Conservation (phyloP, 37 sponge, comb jelly and placozoan species). For the Corticium candelabrum region DNA sequence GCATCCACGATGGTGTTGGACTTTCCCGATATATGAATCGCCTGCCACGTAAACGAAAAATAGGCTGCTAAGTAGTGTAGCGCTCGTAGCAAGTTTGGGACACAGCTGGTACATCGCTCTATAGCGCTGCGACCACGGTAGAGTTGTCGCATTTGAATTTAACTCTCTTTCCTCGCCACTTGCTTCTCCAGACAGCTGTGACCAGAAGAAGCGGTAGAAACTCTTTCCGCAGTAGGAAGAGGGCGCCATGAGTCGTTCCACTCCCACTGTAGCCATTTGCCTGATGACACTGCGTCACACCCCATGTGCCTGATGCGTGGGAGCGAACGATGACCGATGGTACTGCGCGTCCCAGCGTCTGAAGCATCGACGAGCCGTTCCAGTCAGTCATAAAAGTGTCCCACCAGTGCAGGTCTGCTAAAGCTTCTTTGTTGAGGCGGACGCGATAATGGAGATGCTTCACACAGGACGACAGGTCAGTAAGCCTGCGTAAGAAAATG, state of each 20-base stretch:
- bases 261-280: constrained; percentile 28
- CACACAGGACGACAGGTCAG: not conserved
- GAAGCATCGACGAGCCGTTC: not conserved
- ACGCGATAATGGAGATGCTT: not conserved
- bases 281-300: constrained; percentile 1
- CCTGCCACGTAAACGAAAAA: not conserved
- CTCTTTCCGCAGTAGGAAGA: constrained; percentile 19
- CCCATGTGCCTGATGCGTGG: constrained; percentile 7
- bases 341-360: not conserved
- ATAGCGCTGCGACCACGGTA: constrained; percentile 22
- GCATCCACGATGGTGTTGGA: constrained; percentile 14
- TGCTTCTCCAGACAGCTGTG: constrained; percentile 20
- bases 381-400: not conserved
- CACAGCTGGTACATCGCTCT: constrained; percentile 2
- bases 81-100: constrained; percentile 22
- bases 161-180: constrained; percentile 12
- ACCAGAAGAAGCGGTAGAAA: constrained; percentile 25
- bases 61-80: constrained; percentile 25
- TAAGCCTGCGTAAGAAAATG: not conserved
- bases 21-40: constrained; percentile 10
- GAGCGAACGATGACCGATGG: not conserved
- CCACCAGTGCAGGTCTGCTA: not conserved
- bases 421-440: not conserved
- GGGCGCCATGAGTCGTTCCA: constrained; percentile 7
- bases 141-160: constrained; percentile 23